Conservation (phyloP, 2,113 vertebrate species). For the Nycticryphes semicollaris region DNA sequence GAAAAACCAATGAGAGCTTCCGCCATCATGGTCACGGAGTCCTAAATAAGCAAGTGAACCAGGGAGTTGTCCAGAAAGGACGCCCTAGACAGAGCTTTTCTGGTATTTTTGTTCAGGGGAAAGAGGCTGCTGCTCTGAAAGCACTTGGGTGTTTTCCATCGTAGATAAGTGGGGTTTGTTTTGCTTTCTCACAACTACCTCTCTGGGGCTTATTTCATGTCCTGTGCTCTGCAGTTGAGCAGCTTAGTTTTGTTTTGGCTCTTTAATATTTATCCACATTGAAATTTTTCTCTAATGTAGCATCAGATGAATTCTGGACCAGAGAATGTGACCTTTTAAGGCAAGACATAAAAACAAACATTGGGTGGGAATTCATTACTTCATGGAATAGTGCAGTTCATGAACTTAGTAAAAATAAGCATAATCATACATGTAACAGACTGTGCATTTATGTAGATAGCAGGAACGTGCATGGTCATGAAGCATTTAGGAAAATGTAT, state of each 20-base stretch:
- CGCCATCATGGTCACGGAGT: fast-evolving
- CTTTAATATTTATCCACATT: background rate
- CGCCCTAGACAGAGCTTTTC: background rate
- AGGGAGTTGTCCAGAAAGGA: background rate
- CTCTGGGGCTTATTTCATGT: background rate
- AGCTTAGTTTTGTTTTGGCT: background rate
- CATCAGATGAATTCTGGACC: background rate
- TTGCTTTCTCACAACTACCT: background rate
- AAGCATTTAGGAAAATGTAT: background rate
- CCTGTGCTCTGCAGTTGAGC: background rate
- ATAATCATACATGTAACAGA: background rate
- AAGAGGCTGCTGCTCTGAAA: background rate
- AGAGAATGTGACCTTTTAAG: background rate
- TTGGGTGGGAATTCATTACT: background rate
- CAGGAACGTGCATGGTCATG: background rate
- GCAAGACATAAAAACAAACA: background rate
- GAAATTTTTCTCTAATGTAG: background rate
- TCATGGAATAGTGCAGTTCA: fast-evolving
- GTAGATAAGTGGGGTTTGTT: background rate
- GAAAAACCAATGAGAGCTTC: background rate
- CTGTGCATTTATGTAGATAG: background rate
- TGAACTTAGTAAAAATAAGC: background rate
- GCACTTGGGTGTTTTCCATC: background rate
- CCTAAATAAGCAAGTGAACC: background rate
- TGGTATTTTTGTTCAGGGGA: background rate